phyloP scores from a whole-genome alignment of 1,140 invertebrate species.

The Halictus rubicundus region DNA sequence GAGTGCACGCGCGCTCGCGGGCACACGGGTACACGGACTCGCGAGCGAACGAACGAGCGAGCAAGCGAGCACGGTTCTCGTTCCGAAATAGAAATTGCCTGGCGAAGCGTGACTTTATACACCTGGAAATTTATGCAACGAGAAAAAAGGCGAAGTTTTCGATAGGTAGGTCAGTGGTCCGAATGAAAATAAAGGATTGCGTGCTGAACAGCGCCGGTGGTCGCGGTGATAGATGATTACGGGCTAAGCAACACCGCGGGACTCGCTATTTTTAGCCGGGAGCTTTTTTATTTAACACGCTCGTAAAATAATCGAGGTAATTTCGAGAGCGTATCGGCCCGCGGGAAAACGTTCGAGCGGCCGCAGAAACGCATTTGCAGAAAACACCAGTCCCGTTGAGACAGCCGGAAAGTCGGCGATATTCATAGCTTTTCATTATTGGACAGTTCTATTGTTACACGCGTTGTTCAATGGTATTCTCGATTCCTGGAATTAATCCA shows the following conservation, averaged over 20 bases:
- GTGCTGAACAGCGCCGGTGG: conserved; percentile 2
- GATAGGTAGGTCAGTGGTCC: conserved; percentile 47
- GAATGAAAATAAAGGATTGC: conserved; percentile 48
- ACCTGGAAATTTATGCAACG: not conserved
- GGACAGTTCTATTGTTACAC: conserved; percentile 52
- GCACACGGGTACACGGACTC: no score
- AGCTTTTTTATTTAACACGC: conserved; percentile 29
- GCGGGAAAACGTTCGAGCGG: not conserved
- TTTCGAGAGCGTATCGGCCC: not conserved
- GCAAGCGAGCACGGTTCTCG: no score
- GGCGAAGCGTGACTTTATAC: conserved; percentile 2
- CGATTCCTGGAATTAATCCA: conserved; percentile 53
- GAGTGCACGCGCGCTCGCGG: no score
- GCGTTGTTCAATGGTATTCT: conserved; percentile 37
- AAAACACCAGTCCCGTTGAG: conserved; percentile 17
- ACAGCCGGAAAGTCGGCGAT: conserved; percentile 32
- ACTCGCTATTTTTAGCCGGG: conserved; percentile 25
- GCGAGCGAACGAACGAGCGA: no score
- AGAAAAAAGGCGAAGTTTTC: not conserved
- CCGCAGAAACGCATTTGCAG: conserved; percentile 15
- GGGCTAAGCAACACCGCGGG: conserved; percentile 18
- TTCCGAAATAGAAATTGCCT: not conserved
- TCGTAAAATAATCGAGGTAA: not conserved
- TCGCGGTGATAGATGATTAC: conserved; percentile 38
- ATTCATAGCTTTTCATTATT: conserved; percentile 45